These are phyloP conservation scores for Tyrophagus putrescentiae DNA, from an alignment of 1,140 invertebrate genomes.

Conservation along the genomic window DNA sequence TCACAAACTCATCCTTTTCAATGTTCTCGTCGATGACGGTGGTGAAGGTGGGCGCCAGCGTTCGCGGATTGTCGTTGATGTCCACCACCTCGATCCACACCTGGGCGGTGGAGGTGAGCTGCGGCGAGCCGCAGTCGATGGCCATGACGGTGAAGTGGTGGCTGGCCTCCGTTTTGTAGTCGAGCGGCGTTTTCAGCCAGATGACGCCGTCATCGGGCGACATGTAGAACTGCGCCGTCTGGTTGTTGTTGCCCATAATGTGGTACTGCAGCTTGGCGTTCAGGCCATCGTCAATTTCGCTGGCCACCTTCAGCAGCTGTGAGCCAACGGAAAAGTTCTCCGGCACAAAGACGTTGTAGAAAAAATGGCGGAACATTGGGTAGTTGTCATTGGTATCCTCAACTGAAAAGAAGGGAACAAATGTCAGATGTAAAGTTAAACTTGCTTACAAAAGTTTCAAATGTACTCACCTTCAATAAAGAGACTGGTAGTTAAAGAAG, in stretches of 20 bases:
- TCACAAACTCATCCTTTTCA: constrained; percentile 67
- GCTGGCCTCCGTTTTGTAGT: constrained; percentile 68
- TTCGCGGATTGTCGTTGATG: constrained; percentile 60
- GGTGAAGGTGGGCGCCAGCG: constrained; percentile 46
- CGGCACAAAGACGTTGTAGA: constrained; percentile 64
- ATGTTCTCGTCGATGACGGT: constrained; percentile 65
- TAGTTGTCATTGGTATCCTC: constrained; percentile 78
- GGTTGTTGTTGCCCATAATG: constrained; percentile 31
- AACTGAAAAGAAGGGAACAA: constrained; percentile 37
- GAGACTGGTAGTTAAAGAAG: constrained; percentile 67
- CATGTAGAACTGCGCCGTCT: constrained; percentile 69
- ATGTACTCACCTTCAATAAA: constrained; percentile 42
- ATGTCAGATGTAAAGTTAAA: too few relatives aligned
- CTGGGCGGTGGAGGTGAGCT: constrained; percentile 38
- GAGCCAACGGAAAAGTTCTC: constrained; percentile 65
- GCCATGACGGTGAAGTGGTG: constrained; percentile 75
- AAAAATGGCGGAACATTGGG: constrained; percentile 60
- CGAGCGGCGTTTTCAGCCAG: constrained; percentile 69
- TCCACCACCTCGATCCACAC: constrained; percentile 74
- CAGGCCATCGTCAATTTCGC: constrained; percentile 58
- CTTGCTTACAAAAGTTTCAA: too few relatives aligned
- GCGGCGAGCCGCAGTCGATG: constrained; percentile 59
- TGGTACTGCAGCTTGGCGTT: constrained; percentile 27
- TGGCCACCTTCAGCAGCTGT: constrained; percentile 56
- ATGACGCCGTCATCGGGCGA: constrained; percentile 83